Conservation (phyloP, 2,888 invertebrate genomes). For the Muschampia plurimacula region DNA sequence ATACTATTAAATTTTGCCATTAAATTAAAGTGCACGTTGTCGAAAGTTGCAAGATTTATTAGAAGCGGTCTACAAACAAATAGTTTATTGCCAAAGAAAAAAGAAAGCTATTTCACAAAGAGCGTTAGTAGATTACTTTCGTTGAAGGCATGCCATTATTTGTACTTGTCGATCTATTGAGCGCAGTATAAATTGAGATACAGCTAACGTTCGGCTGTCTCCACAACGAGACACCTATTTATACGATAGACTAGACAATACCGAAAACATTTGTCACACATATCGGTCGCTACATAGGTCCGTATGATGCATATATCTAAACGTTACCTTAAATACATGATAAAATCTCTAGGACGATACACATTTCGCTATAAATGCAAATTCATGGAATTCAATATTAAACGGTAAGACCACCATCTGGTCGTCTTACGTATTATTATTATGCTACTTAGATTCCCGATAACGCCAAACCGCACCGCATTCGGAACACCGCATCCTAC, state of each 20-base stretch:
- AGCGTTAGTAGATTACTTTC: conserved; percentile 60
- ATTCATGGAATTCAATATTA: conserved; percentile 85
- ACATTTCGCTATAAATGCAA: conserved; percentile 85
- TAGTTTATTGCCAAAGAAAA: neutral
- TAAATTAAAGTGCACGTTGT: neutral
- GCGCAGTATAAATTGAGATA: conserved; percentile 66
- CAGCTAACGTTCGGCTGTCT: conserved; percentile 62
- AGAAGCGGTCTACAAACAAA: neutral
- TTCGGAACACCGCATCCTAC: conserved; percentile 37
- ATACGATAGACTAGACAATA: conserved; percentile 74
- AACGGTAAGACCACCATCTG: conserved; percentile 64
- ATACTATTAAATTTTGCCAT: too few relatives aligned
- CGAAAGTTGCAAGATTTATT: conserved; percentile 6
- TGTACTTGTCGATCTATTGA: conserved; percentile 78
- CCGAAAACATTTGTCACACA: conserved; percentile 74
- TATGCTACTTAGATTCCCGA: conserved; percentile 79
- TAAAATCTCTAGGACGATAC: conserved; percentile 84
- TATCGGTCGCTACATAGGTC: conserved; percentile 70
- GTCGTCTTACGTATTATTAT: conserved; percentile 69
- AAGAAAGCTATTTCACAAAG: neutral
- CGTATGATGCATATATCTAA: conserved; percentile 70
- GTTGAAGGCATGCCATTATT: conserved; percentile 74
- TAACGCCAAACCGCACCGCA: conserved; percentile 59
- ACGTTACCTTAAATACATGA: conserved; percentile 80
- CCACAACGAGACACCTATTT: conserved; percentile 56